Base-by-base conservation (phyloP, 2,797 vertebrate genomes). In the Schizopygopsis malacanthus region DNA sequence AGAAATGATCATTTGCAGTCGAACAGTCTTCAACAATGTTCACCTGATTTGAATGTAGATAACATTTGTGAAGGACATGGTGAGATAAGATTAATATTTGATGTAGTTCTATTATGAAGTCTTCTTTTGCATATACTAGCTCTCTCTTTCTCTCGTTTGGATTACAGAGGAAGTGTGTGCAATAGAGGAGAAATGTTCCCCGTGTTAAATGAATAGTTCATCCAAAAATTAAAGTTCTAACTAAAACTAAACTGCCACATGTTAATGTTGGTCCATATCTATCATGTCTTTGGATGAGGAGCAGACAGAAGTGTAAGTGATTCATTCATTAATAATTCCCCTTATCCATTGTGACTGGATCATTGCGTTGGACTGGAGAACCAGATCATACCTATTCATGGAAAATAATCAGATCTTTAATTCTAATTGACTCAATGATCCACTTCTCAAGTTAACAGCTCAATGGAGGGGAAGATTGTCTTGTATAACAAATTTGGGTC, bases 1-100 rank as follows among this genome's bases (percentile, higher is more conserved):
- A 65, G 67, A 84, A 76, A 89, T 83, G 52, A 75, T 41, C 0
- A 84, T 84, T 63, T 77, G 75, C 52, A 16, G 61, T 63, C 9
- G 47, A 77, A 43, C 79, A 15, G 86, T 87, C 61, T 39, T 78
- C 67, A 56, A 39, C 28, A 52, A 65, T 67, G 70, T 87, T 88
- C 83, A 81, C 67, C 89, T 83, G 85, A 87, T 83, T 81, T 81
- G 77, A 87, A 87, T 87, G 83, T 83, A 85, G 87, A 87, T 89
- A 86, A 82, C 70, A 80, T 81, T 85, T 73, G 82, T 43, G 54
- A 65, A 33, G 7, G 61, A 65, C 54, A 84, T 50, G 54, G 79
- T 11, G 5, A 56, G 85, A 82, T 88, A 76, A 37, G 85, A 83
- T 85, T 88, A 86, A 89, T 89, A 85, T 86, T 83, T 89, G 85